Evolutionary conservation across 2,113 vertebrate species (phyloP), one percentile per base, ranked within the genome.

Genomic region (Mohoua ochrocephala): DNA sequence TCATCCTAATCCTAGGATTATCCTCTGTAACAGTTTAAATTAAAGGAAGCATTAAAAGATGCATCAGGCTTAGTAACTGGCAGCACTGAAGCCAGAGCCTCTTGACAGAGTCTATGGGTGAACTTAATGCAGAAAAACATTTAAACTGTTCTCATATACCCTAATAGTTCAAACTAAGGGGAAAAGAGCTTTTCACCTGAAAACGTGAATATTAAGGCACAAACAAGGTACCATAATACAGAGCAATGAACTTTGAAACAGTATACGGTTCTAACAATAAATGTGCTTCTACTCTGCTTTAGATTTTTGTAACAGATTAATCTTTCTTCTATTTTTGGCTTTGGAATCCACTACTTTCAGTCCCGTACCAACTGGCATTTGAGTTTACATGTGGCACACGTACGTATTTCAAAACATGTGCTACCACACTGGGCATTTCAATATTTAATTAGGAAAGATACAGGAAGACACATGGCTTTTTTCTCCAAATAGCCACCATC

Each of bases 1-100:
- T 41, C 77, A 87, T 56, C 35, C 84, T 96, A 94, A 91, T 87
- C 70, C 70, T 33, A 76, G 57, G 44, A 87, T 93, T 91, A 95
- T 82, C 70, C 49, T 75, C 69, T 81, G 35, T 12, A 95, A 84
- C 35, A 87, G 31, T 64, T 11, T 84, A 76, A 87, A 94, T 87
- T 84, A 87, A 93, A 64, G 17, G 35, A 91, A 75, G 47, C 16
- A 85, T 61, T 84, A 82, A 68, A 79, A 91, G 65, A 79, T 79
- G 24, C n/a, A 71, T 18, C 16, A 81, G 50, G 37, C n/a, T 76
- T 61, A 84, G 27, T 22, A 53, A 86, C 5, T 77, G 56, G n/a
- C 37, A 87, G 49, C 17, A 85, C 24, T 83, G 44, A 78, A 91
- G 41, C 26, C 53, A 73, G 41, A 89, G 39, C 27, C 41, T 78